Evolutionary conservation across 1,140 invertebrate species (phyloP).

Genomic region (Hormaphis cornu): DNA sequence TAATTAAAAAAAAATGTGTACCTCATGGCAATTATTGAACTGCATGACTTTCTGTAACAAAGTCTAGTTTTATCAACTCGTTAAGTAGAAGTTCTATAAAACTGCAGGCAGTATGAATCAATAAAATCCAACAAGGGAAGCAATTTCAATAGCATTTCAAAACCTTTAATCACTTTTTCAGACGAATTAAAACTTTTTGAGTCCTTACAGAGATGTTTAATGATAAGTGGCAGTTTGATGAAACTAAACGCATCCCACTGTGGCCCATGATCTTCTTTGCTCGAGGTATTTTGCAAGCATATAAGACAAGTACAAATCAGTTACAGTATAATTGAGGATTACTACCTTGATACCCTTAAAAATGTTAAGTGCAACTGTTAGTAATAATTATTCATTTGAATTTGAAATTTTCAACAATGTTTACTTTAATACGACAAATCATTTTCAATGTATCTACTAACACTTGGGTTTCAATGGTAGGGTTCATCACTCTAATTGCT

Average conservation of each 20-base stretch:
- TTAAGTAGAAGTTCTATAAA: conserved; percentile 72
- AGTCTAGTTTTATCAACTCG: conserved; percentile 65
- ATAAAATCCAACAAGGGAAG: conserved; percentile 76
- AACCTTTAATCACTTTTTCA: conserved; percentile 65
- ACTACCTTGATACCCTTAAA: conserved; percentile 40
- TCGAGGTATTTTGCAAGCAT: conserved; percentile 70
- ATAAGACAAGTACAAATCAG: conserved; percentile 79
- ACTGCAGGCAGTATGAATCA: conserved; percentile 80
- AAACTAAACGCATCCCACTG: conserved; percentile 90
- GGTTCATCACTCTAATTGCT: conserved; percentile 64
- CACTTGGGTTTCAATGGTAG: conserved; percentile 62
- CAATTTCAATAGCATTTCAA: conserved; percentile 71
- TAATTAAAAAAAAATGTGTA: conserved; percentile 44
- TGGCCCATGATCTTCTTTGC: conserved; percentile 60
- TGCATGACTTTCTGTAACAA: conserved; percentile 71
- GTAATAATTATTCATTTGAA: neutral
- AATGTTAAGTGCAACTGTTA: conserved; percentile 1
- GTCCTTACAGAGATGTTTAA: conserved; percentile 55
- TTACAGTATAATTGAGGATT: conserved; percentile 63
- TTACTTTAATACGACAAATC: conserved; percentile 68
- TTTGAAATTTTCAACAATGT: too few relatives aligned
- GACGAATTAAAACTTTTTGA: conserved; percentile 43
- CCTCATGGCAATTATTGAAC: conserved; percentile 59
- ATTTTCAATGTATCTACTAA: conserved; percentile 72
- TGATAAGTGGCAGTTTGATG: conserved; percentile 73